phyloP scores from a whole-genome alignment of 2,113 vertebrate species.

The Fulica atra region DNA sequence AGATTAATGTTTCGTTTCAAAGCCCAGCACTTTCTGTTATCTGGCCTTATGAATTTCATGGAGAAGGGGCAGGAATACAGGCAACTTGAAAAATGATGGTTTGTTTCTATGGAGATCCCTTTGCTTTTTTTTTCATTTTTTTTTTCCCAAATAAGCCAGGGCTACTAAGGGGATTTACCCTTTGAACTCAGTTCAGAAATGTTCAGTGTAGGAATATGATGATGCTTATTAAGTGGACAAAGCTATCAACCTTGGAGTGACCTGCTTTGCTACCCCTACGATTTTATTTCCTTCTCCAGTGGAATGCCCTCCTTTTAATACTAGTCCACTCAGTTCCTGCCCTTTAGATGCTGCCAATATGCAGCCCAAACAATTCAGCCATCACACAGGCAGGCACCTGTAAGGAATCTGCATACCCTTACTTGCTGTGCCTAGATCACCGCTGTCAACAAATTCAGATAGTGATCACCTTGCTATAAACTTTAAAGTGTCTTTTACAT shows the following conservation, averaged over 20 bases:
- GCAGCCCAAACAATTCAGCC: neutral
- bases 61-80: neutral
- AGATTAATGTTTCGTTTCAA: neutral
- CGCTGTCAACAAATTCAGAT: neutral
- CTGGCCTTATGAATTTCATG: neutral
- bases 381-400: neutral
- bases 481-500: neutral
- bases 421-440: neutral
- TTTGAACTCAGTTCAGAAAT: neutral
- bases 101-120: neutral
- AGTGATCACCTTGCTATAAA: neutral
- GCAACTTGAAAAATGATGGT: neutral
- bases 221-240: neutral
- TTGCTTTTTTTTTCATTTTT: neutral
- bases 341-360: neutral
- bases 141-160: neutral
- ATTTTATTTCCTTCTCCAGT: neutral
- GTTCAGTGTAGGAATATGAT: neutral
- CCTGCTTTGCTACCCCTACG: neutral
- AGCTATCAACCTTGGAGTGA: neutral
- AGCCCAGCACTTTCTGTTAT: neutral
- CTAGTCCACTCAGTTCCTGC: neutral
- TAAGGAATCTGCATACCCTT: neutral
- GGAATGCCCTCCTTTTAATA: neutral
- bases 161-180: neutral